Percentiles rank a stretch among this genome's conserved stretches.
Conservation (phyloP, 2,797 vertebrate species). For the Leptoclinus maculatus region DNA sequence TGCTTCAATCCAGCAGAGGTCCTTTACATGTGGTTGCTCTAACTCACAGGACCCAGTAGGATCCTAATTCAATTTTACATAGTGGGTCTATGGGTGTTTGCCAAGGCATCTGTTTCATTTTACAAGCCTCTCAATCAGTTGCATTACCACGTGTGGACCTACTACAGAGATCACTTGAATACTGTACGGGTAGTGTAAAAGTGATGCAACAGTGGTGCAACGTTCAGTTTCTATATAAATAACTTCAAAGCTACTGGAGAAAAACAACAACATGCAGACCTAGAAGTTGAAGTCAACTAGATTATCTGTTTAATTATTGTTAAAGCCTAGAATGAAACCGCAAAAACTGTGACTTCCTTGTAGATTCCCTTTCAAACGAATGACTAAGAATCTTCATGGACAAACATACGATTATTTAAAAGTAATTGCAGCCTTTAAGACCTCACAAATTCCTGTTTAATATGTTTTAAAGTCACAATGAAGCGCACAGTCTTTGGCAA, state of each 20-base stretch:
- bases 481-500: background rate
- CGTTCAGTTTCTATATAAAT: background rate
- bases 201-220: slow-evolving; percentile 4
- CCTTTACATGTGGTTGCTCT: slow-evolving; percentile 6
- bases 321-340: background rate
- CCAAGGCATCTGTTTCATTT: slow-evolving; percentile 48
- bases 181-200: background rate
- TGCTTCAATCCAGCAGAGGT: background rate
- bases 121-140: slow-evolving; percentile 40
- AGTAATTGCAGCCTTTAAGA: background rate
- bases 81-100: slow-evolving; percentile 14
- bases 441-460: background rate
- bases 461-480: background rate
- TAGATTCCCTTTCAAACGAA: background rate
- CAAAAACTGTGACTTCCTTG: background rate
- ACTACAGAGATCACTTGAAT: too few relatives aligned
- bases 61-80: slow-evolving; percentile 33
- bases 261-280: background rate
- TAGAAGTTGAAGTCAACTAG: background rate
- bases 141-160: slow-evolving; percentile 31
- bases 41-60: slow-evolving; percentile 7
- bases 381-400: background rate
- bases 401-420: background rate
- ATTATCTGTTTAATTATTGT: background rate
- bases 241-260: background rate